phyloP scores from a whole-genome alignment of 1,140 invertebrate species.

The Cheumatopsyche charites region DNA sequence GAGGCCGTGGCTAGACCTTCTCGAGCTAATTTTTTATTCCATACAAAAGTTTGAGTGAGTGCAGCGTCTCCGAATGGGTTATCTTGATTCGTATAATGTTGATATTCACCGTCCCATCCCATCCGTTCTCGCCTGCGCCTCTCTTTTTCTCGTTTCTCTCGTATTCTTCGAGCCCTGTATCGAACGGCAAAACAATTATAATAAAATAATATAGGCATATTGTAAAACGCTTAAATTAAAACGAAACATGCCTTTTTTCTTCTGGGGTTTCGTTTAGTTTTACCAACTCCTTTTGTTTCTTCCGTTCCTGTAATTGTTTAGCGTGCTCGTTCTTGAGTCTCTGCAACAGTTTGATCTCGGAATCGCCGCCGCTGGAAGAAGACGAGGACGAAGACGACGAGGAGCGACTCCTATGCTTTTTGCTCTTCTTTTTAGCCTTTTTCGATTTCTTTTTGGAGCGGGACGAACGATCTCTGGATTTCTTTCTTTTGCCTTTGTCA shows the following conservation, averaged over 20 bases:
- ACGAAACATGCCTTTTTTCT: conserved; percentile 73
- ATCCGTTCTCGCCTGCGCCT: conserved; percentile 84
- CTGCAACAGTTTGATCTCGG: conserved; percentile 72
- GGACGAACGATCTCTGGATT: no score
- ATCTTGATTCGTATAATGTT: conserved; percentile 96
- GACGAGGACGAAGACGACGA: conserved; percentile 49
- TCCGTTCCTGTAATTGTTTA: conserved; percentile 69
- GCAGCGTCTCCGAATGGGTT: conserved; percentile 99
- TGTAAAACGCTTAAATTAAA: not conserved
- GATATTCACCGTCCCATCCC: conserved; percentile 96
- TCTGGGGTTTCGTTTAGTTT: conserved; percentile 95
- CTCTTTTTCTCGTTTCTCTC: conserved; percentile 93
- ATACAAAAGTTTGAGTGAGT: conserved; percentile 86
- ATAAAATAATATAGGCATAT: not conserved
- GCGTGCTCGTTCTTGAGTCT: conserved; percentile 75
- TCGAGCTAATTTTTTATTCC: conserved; percentile 95
- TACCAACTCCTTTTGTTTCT: conserved; percentile 78
- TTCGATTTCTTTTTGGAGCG: not conserved
- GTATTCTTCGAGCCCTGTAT: conserved; percentile 75
- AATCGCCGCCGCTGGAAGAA: conserved; percentile 56
- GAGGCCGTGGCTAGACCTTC: conserved; percentile 85
- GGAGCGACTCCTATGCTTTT: conserved; percentile 13
- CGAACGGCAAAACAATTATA: conserved; percentile 5
- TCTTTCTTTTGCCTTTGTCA: no score
- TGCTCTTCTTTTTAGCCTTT: not conserved